Evolutionary conservation across 2,888 invertebrate genomes (phyloP), one percentile per base, ranked within the genome.

Genomic region (Xestia ashworthii): DNA sequence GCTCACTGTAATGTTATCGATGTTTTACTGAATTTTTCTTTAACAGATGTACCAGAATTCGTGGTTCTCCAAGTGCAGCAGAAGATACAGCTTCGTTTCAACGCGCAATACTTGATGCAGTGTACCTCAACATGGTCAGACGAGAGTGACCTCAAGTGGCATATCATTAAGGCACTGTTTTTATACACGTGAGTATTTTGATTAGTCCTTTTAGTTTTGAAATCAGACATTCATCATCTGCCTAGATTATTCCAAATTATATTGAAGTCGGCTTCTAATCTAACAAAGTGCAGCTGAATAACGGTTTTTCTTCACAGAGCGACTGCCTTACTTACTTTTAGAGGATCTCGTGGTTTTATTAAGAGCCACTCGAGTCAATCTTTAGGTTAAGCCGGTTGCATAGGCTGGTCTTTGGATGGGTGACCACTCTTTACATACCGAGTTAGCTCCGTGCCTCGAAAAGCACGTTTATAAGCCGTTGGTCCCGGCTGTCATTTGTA

Each of bases 21-120:
- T 77, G 3, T 50, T n/a, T 12, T 41, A 67, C 8, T 5, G 22
- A 41, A 46, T 6, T 71, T 73, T 81, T 66, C 82, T 83, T 62
- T 70, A 75, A 14, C 97, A 98, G 98, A 98, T 94, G 97, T 98
- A 76, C 98, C 98, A 5, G 98, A 98, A 91, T 97, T 98, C 89
- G 96, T 98, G 53, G 98, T 98, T 0, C 96, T 98, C n/a, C 97
- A 97, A 89, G 97, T 98, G 0, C 94, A 96, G 75, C 95, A 95
- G 74, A 96, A 96, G 66, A 95, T 95, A 88, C 91, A 93, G 75
- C 93, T 95, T 1, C 94, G 96, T 0, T 97, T 97, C 87, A 95
- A 97, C 85, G 97, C 97, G 19, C 95, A 97, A 74, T 97, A 97
- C 90, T 97, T 98, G 91, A 98, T 98, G 86, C 98, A 98, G 87